Conservation (phyloP, 2,113 vertebrate species). For the Onychostruthus taczanowskii region DNA sequence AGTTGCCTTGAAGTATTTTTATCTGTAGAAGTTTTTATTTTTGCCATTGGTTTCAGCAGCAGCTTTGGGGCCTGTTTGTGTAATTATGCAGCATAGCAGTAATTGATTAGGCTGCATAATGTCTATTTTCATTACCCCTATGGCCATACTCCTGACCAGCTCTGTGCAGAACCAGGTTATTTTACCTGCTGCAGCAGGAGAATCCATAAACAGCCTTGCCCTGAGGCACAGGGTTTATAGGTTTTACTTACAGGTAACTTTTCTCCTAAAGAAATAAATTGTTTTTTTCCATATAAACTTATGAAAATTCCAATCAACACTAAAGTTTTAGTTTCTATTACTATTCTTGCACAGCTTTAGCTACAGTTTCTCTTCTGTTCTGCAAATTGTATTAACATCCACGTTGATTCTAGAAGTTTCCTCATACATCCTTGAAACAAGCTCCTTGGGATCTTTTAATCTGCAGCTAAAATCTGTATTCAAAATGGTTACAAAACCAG, state of each 20-base stretch:
- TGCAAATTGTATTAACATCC: background rate
- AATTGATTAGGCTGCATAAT: background rate
- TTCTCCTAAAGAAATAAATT: background rate
- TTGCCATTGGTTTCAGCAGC: background rate
- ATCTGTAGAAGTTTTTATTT: background rate
- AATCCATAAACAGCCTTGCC: background rate
- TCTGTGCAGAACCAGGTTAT: background rate
- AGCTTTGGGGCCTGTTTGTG: background rate
- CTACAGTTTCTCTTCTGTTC: background rate
- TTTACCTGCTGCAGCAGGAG: background rate
- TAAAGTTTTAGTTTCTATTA: background rate
- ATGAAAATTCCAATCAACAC: background rate
- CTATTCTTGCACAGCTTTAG: background rate
- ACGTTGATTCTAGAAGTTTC: background rate
- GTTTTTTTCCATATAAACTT: background rate
- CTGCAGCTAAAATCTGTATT: background rate
- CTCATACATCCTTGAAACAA: background rate
- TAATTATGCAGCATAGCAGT: background rate
- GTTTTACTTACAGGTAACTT: background rate
- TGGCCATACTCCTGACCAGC: background rate
- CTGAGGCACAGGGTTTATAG: background rate
- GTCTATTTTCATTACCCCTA: background rate
- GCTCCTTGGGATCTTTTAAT: background rate
- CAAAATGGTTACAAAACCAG: background rate
- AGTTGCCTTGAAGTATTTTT: background rate